phyloP scores from a whole-genome alignment of 2,113 vertebrate species.

The Crotalus tigris region DNA sequence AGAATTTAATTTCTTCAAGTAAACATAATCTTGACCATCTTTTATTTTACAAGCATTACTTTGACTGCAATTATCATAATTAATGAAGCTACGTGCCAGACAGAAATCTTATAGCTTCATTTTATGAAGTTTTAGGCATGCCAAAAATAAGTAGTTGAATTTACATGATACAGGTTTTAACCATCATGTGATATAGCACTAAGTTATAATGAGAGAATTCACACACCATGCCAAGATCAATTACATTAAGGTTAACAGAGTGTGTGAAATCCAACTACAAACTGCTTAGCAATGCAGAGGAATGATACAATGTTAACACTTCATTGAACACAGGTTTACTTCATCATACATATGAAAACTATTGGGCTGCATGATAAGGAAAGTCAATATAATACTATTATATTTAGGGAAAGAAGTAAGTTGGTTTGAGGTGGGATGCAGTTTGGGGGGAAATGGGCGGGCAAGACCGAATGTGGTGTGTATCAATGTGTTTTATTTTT shows the following conservation, averaged over 20 bases:
- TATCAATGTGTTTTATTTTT: no score
- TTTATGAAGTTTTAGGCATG: background rate
- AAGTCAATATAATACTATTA: background rate
- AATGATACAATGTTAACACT: background rate
- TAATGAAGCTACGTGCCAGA: background rate
- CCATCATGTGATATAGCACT: background rate
- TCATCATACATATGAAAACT: background rate
- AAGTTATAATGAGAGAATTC: background rate
- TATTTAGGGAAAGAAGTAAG: background rate
- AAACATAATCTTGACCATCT: background rate
- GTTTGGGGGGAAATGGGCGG: no score
- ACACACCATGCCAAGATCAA: background rate
- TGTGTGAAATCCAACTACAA: background rate
- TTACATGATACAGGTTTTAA: background rate
- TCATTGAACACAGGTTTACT: background rate
- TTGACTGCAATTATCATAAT: background rate
- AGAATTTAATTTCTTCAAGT: background rate
- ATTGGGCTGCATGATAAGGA: background rate
- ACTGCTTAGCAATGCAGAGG: background rate
- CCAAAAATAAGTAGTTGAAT: background rate
- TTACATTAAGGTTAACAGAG: background rate
- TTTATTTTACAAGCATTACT: background rate
- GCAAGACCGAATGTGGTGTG: no score
- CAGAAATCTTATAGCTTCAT: background rate
- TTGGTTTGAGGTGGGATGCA: no score